Conservation (phyloP, 2,113 vertebrate species). For the Dolichallabes microphthalmus region DNA sequence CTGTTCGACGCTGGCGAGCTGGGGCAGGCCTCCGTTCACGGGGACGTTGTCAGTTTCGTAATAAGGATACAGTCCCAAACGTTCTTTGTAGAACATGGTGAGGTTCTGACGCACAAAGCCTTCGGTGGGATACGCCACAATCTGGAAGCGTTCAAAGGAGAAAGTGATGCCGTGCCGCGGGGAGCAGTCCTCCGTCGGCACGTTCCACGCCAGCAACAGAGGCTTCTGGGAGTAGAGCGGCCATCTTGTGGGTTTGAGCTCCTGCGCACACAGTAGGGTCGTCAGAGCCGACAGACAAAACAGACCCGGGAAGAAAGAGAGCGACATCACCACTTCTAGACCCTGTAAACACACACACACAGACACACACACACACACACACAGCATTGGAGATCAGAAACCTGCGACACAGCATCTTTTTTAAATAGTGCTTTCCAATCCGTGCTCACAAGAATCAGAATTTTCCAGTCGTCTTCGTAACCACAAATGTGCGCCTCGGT, state of each 20-base stretch:
- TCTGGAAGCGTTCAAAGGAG: constrained; percentile 71
- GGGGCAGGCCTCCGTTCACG: constrained; percentile 73
- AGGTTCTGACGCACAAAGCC: constrained; percentile 77
- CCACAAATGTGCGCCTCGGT: not conserved
- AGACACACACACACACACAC: constrained; percentile 17
- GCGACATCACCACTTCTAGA: not conserved
- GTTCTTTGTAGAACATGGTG: constrained; percentile 80
- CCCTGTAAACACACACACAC: constrained; percentile 28
- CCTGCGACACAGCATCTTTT: not conserved
- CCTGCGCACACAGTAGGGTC: constrained; percentile 60
- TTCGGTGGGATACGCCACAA: constrained; percentile 76
- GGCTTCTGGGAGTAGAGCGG: constrained; percentile 75
- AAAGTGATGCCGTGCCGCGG: constrained; percentile 66
- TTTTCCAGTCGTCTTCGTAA: not conserved
- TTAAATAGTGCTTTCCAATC: not conserved
- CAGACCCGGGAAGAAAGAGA: constrained; percentile 45
- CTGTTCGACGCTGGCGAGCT: constrained; percentile 68
- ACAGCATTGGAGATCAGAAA: not conserved
- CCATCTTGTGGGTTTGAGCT: constrained; percentile 71
- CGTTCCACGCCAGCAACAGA: constrained; percentile 79
- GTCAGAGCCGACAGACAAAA: constrained; percentile 59
- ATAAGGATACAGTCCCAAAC: constrained; percentile 77
- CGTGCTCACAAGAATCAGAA: not conserved
- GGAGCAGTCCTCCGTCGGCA: constrained; percentile 76
- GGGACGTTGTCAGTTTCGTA: constrained; percentile 58